A percentile compares a stretch with the other conserved stretches of the same genome.
These are phyloP conservation scores for Pagrus major DNA, from an alignment of 2,113 vertebrate species.

Conservation along the genomic window DNA sequence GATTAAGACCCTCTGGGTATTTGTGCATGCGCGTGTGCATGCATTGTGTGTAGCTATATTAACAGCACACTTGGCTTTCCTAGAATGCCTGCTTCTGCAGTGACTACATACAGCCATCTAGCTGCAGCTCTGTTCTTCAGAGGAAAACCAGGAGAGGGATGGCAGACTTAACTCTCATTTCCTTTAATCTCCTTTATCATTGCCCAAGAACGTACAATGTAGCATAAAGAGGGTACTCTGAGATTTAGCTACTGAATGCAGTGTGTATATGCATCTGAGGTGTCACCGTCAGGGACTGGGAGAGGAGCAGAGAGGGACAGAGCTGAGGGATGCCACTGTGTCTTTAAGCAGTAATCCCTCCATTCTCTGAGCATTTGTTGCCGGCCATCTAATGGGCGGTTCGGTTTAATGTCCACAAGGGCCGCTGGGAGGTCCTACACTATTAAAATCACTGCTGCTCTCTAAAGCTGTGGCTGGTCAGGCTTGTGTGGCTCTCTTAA, in stretches of 20 bases:
- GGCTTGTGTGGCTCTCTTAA: conserved; percentile 62
- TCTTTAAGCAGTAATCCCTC: conserved; percentile 84
- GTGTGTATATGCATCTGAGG: conserved; percentile 40
- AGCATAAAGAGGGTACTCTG: conserved; percentile 33
- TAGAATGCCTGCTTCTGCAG: conserved; percentile 70
- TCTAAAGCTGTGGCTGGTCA: conserved; percentile 47
- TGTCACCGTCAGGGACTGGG: conserved; percentile 37
- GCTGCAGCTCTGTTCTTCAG: conserved; percentile 76
- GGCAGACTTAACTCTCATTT: conserved; percentile 39
- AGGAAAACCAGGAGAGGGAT: conserved; percentile 26
- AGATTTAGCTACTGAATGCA: conserved; percentile 29
- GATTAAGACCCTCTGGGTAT: conserved; percentile 27
- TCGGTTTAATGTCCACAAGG: conserved; percentile 82
- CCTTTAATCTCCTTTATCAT: conserved; percentile 37
- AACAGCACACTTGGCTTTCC: conserved; percentile 60
- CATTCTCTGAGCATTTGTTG: conserved; percentile 82
- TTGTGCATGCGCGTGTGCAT: conserved; percentile 41
- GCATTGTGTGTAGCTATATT: conserved; percentile 34
- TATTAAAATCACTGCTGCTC: conserved; percentile 69
- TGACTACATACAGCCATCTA: conserved; percentile 86
- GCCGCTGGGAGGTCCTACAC: conserved; percentile 79
- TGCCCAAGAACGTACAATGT: conserved; percentile 36
- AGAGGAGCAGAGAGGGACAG: conserved; percentile 29
- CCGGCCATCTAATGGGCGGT: conserved; percentile 81
- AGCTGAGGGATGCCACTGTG: conserved; percentile 71